Conservation (phyloP, 2,888 invertebrate genomes). For the Dicyrtomina minuta region DNA sequence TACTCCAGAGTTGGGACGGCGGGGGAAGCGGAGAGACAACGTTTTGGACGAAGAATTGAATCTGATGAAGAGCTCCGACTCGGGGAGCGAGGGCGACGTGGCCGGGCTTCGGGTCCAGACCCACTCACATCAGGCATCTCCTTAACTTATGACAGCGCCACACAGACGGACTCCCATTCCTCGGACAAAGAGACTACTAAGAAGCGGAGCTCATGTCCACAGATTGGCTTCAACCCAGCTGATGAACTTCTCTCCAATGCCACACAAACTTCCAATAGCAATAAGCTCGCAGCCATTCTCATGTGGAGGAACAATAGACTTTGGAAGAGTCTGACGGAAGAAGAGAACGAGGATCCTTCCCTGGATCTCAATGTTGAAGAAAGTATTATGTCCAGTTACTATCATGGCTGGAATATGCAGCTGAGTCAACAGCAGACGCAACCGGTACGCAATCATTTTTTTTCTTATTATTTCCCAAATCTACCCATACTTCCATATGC, state of each 20-base stretch:
- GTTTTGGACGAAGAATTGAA: not conserved
- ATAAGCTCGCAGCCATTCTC: constrained; percentile 50
- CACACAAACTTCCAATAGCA: constrained; percentile 29
- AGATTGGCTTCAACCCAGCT: constrained; percentile 18
- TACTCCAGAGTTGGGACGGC: not conserved
- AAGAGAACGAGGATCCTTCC: constrained; percentile 49
- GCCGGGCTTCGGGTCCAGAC: not conserved
- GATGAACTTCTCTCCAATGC: constrained; percentile 13
- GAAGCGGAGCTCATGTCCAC: constrained; percentile 24
- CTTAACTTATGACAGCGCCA: constrained; percentile 43
- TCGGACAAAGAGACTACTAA: constrained; percentile 7
- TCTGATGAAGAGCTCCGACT: too few species aligned
- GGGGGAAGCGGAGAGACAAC: not conserved
- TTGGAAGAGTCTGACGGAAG: constrained; percentile 54
- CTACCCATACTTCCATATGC: too few species aligned
- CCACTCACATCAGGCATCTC: not conserved
- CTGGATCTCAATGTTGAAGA: constrained; percentile 37
- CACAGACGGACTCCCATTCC: constrained; percentile 47
- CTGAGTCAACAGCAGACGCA: constrained; percentile 44
- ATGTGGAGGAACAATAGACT: constrained; percentile 53
- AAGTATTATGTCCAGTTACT: constrained; percentile 13
- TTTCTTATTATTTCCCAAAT: too few species aligned
- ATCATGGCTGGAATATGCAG: constrained; percentile 45
- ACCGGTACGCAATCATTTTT: constrained; percentile 45
- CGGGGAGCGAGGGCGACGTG: not conserved